A percentile compares a stretch with the other conserved stretches of the same genome.
Evolutionary conservation across 2,797 vertebrate species (phyloP).

Genomic region (Phoebastria nigripes): DNA sequence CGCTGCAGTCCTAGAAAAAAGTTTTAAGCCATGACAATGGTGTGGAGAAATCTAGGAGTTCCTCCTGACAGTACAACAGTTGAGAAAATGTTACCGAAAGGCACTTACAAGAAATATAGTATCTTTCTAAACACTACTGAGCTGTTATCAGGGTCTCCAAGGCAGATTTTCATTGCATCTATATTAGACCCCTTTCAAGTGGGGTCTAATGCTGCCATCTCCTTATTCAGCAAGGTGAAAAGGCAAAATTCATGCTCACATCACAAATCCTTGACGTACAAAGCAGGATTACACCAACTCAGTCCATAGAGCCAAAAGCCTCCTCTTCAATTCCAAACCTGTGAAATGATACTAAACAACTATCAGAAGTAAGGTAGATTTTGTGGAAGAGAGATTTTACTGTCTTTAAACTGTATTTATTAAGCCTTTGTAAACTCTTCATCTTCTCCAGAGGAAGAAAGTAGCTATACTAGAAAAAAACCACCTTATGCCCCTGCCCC

Average conservation of each 20-base stretch:
- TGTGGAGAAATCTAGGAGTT: background rate
- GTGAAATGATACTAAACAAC: background rate
- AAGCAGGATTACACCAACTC: background rate
- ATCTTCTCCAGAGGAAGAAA: background rate
- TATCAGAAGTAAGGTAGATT: background rate
- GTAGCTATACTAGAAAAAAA: accelerated
- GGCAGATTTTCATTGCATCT: background rate
- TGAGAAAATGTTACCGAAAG: background rate
- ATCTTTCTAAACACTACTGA: background rate
- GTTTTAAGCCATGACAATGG: background rate
- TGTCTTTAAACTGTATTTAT: background rate
- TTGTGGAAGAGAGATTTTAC: background rate
- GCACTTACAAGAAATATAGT: background rate
- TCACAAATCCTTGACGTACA: background rate
- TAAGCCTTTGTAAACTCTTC: background rate
- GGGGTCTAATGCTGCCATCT: background rate
- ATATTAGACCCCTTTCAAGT: background rate
- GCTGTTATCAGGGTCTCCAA: background rate
- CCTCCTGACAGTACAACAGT: background rate
- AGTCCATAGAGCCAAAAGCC: background rate
- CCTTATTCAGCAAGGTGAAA: background rate
- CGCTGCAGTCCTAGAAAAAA: background rate
- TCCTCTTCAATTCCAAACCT: background rate
- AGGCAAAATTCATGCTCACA: background rate
- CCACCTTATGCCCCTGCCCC: no score